Evolutionary conservation across 30 jellyfish, hydroid and myxozoan genomes (phyloP), one percentile per base, ranked within the genome.

Genomic region (Cassiopea xamachana): DNA sequence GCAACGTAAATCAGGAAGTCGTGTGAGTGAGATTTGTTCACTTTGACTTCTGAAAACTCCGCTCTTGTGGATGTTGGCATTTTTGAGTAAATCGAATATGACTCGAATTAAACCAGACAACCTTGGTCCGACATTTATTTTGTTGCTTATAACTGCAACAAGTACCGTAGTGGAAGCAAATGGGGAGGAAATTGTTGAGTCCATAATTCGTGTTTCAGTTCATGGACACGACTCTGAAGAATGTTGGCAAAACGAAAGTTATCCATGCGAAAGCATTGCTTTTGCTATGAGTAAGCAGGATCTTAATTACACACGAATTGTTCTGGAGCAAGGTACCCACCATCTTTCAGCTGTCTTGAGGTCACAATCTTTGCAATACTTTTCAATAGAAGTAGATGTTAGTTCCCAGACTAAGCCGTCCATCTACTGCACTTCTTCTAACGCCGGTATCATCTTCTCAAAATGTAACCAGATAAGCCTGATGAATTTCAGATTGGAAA

Each of bases 241-340:
- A 19, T 87, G 94, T 51, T 87, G 82, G 94, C n/a, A 5, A 27
- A 77, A 67, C 73, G 94, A 81, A 47, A 46, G 39, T 1, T 7
- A 17, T 76, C 88, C 98, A 0, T 93, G 98, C 82, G 85, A 61
- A 80, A 88, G 95, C 46, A 78, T 93, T 46, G 89, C 85, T 17
- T 93, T 59, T 70, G 95, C 92, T 9, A 69, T 85, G 69, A 80
- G 80, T 2, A 84, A 77, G 62, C 64, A 69, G 49, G n/a, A 69
- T 48, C 89, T 77, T 1, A 73, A 84, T 59, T 58, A 87, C 44
- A 84, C 97, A 1, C 58, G 55, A 64, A 44, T 93, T 7, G 68
- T 48, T 74, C 60, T 93, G 55, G 79, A 51, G 16, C 70, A 55
- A 1, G 95, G 90, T 16, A 73, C 44, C 76, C 88, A 89, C 85